Percentiles rank a stretch among this genome's conserved stretches.
Conservation (phyloP, 2,888 invertebrate species). For the Autographa pulchrina region DNA sequence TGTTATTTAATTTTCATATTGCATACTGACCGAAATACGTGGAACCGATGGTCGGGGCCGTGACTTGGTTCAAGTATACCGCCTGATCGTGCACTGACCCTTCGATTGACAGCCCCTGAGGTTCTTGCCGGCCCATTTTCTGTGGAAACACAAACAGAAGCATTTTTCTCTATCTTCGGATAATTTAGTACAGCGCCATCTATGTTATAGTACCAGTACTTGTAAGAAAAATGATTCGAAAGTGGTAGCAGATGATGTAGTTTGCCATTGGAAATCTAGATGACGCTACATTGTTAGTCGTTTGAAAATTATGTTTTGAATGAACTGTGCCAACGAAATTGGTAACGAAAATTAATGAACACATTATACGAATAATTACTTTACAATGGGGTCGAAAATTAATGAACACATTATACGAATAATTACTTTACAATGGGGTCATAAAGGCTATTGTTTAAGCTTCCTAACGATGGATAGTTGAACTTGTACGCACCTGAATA, state of each 20-base stretch:
- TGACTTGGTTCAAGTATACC: slow-evolving; percentile 80
- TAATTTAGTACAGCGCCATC: slow-evolving; percentile 67
- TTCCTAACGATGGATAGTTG: slow-evolving; percentile 34
- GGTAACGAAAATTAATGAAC: slow-evolving; percentile 11
- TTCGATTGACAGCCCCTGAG: slow-evolving; percentile 70
- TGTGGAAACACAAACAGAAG: slow-evolving; percentile 64
- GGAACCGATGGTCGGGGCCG: slow-evolving; percentile 77
- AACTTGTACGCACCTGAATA: slow-evolving; percentile 70
- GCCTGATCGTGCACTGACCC: slow-evolving; percentile 76
- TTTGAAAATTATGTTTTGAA: background rate
- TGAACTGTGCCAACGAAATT: background rate
- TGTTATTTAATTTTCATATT: slow-evolving; percentile 73
- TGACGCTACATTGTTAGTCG: slow-evolving; percentile 38
- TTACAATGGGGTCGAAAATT: slow-evolving; percentile 18
- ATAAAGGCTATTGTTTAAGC: slow-evolving; percentile 40
- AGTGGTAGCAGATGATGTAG: slow-evolving; percentile 7
- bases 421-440: slow-evolving; percentile 27
- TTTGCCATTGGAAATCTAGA: slow-evolving; percentile 30
- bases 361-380: slow-evolving; percentile 26
- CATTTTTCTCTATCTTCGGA: slow-evolving; percentile 23
- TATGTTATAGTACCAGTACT: slow-evolving; percentile 46
- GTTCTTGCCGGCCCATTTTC: slow-evolving; percentile 86
- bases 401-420: slow-evolving; percentile 13
- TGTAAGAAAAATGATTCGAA: background rate
- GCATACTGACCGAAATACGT: slow-evolving; percentile 86